phyloP scores from a whole-genome alignment of 1,140 invertebrate species.

The Caenorhabditis tropicalis region DNA sequence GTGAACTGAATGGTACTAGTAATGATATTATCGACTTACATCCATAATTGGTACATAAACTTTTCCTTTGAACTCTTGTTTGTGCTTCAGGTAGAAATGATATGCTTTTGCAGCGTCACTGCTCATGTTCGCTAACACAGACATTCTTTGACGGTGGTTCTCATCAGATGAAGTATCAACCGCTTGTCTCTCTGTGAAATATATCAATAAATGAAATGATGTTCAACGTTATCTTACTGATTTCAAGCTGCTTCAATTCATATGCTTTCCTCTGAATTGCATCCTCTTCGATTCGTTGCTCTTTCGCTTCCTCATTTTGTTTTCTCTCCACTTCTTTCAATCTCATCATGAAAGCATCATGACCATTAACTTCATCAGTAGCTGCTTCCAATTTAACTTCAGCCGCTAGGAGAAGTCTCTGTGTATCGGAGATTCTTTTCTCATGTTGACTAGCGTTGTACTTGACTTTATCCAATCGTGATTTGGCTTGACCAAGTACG shows the following conservation, averaged over 20 bases:
- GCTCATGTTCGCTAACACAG: neutral
- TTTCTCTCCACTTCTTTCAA: neutral
- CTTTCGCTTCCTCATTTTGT: too few species aligned
- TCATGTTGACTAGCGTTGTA: neutral
- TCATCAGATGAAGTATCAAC: too few species aligned
- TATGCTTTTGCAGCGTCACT: neutral
- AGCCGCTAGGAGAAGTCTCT: neutral
- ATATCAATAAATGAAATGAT: neutral
- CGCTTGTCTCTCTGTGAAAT: neutral
- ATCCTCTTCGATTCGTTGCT: neutral
- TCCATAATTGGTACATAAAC: slow-evolving; percentile 17
- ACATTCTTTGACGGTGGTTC: too few species aligned
- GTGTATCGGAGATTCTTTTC: neutral
- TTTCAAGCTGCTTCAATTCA: neutral
- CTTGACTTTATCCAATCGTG: neutral
- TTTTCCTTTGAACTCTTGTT: neutral
- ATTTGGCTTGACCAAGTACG: neutral
- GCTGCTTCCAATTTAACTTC: neutral
- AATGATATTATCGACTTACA: neutral
- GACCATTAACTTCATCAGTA: neutral
- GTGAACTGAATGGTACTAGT: neutral
- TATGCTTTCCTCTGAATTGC: neutral
- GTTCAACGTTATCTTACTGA: neutral
- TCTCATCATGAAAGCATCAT: neutral
- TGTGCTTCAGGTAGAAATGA: too few species aligned